Evolutionary conservation across 2,113 vertebrate species (phyloP).

Genomic region (Romanogobio albipinnatus): DNA sequence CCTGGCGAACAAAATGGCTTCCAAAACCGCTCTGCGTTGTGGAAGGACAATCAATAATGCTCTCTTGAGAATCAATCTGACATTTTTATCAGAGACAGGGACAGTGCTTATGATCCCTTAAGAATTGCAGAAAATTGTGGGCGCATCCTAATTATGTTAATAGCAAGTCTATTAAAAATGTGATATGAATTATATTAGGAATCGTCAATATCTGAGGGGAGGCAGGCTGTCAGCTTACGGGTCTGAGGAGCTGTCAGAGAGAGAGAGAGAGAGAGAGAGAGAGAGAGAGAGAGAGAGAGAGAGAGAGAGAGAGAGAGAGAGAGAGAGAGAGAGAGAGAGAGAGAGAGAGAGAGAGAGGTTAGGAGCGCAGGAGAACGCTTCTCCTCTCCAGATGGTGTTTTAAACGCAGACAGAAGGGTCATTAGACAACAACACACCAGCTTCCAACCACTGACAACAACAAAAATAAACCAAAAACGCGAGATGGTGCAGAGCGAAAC

Average conservation of each 20-base stretch:
- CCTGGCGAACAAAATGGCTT: constrained; percentile 60
- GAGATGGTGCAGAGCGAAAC: constrained; percentile 43
- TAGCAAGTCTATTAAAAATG: constrained; percentile 42
- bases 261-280: constrained; percentile 59
- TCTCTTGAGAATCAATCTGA: constrained; percentile 38
- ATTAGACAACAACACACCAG: constrained; percentile 68
- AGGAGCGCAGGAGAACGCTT: constrained; percentile 63
- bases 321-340: constrained; percentile 66
- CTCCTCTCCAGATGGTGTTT: constrained; percentile 81
- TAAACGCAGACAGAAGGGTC: constrained; percentile 82
- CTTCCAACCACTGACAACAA: constrained; percentile 68
- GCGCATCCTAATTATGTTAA: constrained; percentile 44
- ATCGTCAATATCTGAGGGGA: constrained; percentile 34
- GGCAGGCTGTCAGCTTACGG: constrained; percentile 59
- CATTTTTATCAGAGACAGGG: constrained; percentile 40
- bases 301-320: constrained; percentile 56
- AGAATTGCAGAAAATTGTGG: constrained; percentile 32
- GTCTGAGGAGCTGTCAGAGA: constrained; percentile 52
- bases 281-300: constrained; percentile 58
- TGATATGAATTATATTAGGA: constrained; percentile 44
- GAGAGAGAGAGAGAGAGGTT: constrained; percentile 68
- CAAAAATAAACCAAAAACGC: constrained; percentile 54
- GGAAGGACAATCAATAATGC: constrained; percentile 29
- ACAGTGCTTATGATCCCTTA: constrained; percentile 36
- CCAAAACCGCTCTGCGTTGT: too few species aligned